phyloP scores from a whole-genome alignment of 2,797 vertebrate species.

The Coreius guichenoti region DNA sequence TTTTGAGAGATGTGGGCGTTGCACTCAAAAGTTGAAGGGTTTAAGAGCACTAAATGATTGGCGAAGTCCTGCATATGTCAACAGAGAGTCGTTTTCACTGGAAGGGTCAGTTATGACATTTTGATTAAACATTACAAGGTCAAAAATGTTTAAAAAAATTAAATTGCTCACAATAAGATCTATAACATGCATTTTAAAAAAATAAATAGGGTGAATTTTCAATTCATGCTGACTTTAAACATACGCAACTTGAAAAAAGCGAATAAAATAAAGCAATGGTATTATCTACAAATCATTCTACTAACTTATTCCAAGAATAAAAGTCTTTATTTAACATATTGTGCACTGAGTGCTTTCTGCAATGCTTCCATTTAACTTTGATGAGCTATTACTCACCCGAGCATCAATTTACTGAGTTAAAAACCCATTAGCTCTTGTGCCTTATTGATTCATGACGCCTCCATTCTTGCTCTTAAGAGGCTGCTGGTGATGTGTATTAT shows the following conservation, averaged over 20 bases:
- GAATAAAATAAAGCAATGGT: not conserved
- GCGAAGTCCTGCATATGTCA: not conserved
- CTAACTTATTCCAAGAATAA: not conserved
- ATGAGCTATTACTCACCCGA: slow-evolving; percentile 33
- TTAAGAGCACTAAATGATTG: not conserved
- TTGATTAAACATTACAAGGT: too few species aligned
- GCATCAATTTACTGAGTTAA: slow-evolving; percentile 23
- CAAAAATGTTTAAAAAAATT: too few species aligned
- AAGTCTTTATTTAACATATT: not conserved
- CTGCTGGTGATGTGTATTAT: not conserved
- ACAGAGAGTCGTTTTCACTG: not conserved
- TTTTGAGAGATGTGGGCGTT: too few species aligned
- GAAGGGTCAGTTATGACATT: not conserved
- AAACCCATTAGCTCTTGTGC: slow-evolving; percentile 14
- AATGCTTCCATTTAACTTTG: slow-evolving; percentile 34
- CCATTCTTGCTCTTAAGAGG: slow-evolving; percentile 17
- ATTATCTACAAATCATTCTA: not conserved
- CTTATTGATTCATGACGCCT: slow-evolving; percentile 10
- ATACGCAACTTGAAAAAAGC: not conserved
- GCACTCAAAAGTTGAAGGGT: not conserved
- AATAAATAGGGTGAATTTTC: not conserved
- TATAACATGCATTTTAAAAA: not conserved
- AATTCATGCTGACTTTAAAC: not conserved
- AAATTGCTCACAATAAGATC: not conserved
- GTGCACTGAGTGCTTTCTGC: not conserved